Evolutionary conservation across 1,140 invertebrate species (phyloP).

Genomic region (Marisa cornuarietis): DNA sequence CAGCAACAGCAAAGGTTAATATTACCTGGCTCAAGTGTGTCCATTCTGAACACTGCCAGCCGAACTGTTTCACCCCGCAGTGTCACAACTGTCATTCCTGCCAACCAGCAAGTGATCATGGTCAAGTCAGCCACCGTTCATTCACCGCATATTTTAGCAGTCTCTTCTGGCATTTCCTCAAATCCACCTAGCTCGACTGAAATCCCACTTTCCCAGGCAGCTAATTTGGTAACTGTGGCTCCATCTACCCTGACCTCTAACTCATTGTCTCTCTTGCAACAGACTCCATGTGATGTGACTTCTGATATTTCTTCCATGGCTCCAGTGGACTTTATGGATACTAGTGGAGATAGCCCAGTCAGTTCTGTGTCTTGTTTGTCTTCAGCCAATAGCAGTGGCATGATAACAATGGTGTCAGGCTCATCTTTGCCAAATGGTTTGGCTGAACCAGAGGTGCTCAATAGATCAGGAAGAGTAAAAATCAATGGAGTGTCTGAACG

Average conservation of each 20-base stretch:
- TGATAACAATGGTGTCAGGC: background rate
- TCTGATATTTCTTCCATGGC: constrained; percentile 14
- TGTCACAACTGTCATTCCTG: too few species aligned
- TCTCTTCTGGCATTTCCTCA: too few species aligned
- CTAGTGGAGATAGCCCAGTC: constrained; percentile 18
- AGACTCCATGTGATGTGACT: background rate
- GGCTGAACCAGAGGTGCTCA: too few species aligned
- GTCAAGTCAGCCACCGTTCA: too few species aligned
- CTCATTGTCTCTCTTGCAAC: constrained; percentile 6
- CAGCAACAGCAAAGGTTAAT: background rate
- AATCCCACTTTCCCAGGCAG: constrained; percentile 23
- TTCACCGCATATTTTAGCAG: too few species aligned
- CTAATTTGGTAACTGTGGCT: constrained; percentile 14
- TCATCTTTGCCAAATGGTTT: constrained; percentile 11
- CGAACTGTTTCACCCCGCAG: too few species aligned
- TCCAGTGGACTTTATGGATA: constrained; percentile 19
- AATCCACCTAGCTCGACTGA: background rate
- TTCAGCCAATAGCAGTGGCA: constrained; percentile 19
- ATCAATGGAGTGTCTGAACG: constrained; percentile 13
- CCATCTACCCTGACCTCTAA: constrained; percentile 2
- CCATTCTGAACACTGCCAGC: background rate
- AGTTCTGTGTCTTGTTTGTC: constrained; percentile 16
- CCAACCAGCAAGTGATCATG: too few species aligned
- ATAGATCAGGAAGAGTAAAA: background rate
- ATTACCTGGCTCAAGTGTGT: background rate